Base-by-base conservation (phyloP, 2,888 invertebrate genomes). In the Monoplex corrugatus region DNA sequence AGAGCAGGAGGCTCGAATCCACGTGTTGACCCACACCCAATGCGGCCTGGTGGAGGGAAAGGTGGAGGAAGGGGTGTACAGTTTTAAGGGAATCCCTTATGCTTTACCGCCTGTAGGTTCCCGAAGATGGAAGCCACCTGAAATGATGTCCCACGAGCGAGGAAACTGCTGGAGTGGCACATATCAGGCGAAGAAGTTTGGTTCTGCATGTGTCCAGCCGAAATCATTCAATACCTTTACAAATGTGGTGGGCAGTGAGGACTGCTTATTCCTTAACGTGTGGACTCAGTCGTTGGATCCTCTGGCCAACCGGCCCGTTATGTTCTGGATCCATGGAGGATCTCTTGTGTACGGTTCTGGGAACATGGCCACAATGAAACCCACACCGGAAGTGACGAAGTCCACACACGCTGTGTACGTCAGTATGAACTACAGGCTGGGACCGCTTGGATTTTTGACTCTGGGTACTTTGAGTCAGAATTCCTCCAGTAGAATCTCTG, bases 391-490 rank as follows among this genome's bases (percentile, higher is more conserved):
- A 78, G 97, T 98, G 91, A 97, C 98, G 0, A 97, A 97, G 84
- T 97, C 97, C 2, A 97, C 97, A 90, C 98, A 98, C 95, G 97
- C 98, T 1, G 97, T 98, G 13, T 98, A 98, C 95, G 98, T 98
- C 1, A 97, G 98, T 91, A 98, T 98, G 5, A 98, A 98, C 95
- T 98, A 98, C 96, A 97, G 98, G 93, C 96, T 98, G 68, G 96
- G 97, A 28, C 95, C 96, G 0, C 96, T 97, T 90, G 99, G 99
- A 5, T 98, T 98, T 95, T 96, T 98, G 86, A 97, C 98, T 0
- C 93, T 96, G 40, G 94, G 95, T 89, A 97, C 97, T 75, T 87
- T 94, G 38, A 92, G 93, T n/a, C 90, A 91, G 28, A 87, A 86
- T 2, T 93, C 93, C 13, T 82, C 89, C 16, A 89, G 90, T 13